Percentiles rank a stretch among this genome's conserved stretches.
Conservation (phyloP, 2,888 invertebrate genomes). For the Ptychoptera contaminata region DNA sequence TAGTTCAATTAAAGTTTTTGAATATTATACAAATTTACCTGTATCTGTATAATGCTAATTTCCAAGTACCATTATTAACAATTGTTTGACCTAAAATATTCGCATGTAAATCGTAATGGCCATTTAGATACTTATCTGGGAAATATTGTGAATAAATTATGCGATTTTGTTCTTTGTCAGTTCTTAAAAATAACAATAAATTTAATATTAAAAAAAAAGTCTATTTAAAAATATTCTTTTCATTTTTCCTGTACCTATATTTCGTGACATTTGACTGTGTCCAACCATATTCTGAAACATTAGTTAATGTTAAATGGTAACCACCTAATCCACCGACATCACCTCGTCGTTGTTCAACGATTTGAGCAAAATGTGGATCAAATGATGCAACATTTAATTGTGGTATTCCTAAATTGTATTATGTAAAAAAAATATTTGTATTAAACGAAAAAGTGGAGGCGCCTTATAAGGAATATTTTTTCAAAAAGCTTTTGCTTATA, state of each 20-base stretch:
- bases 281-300: constrained; percentile 66
- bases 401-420: constrained; percentile 39
- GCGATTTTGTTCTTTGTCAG: constrained; percentile 43
- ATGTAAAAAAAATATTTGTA: background rate
- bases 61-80: constrained; percentile 54
- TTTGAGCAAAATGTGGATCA: constrained; percentile 59
- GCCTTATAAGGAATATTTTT: too few relatives aligned
- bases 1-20: too few relatives aligned
- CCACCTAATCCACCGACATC: constrained; percentile 42
- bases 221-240: background rate
- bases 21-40: constrained; percentile 15
- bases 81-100: constrained; percentile 44
- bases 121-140: constrained; percentile 60
- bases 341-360: constrained; percentile 46
- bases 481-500: background rate
- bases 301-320: constrained; percentile 51
- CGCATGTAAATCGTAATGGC: constrained; percentile 48
- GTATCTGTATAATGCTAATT: constrained; percentile 54
- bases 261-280: constrained; percentile 57
- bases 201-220: background rate
- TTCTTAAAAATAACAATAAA: constrained; percentile 28
- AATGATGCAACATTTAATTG: constrained; percentile 56
- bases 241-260: constrained; percentile 44
- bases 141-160: constrained; percentile 68
- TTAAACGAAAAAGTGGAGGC: background rate